These are phyloP conservation scores for Apus apus DNA, from an alignment of 2,113 vertebrate genomes.

Conservation along the genomic window DNA sequence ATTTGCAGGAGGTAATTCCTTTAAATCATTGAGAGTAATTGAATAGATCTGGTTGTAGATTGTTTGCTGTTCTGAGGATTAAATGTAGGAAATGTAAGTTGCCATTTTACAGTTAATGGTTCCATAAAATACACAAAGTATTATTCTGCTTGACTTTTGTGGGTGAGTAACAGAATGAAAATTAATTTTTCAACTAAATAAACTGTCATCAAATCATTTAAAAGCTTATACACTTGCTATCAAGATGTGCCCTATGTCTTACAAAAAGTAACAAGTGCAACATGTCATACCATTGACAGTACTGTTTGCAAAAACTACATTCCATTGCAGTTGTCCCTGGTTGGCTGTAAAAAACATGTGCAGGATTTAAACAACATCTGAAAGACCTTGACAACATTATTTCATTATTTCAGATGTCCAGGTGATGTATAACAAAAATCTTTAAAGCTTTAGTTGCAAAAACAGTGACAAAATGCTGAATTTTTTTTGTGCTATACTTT, in stretches of 20 bases:
- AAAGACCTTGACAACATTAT: neutral
- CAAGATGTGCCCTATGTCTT: neutral
- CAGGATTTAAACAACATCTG: neutral
- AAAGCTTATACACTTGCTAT: neutral
- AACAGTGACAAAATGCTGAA: neutral
- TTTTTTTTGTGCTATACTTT: neutral
- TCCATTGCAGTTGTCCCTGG: neutral
- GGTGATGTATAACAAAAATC: neutral
- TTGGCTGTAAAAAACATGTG: neutral
- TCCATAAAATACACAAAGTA: neutral
- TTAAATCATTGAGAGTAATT: neutral
- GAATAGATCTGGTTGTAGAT: neutral
- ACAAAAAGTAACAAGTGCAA: neutral
- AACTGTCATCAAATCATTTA: neutral
- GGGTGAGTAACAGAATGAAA: neutral
- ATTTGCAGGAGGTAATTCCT: neutral
- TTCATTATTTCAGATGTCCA: conserved; percentile 5
- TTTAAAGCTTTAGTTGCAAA: neutral
- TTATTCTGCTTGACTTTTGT: neutral
- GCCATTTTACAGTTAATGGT: neutral
- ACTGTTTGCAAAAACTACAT: neutral
- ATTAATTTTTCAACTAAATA: neutral
- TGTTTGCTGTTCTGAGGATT: neutral
- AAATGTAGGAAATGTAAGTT: neutral
- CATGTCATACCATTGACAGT: neutral